A percentile compares a stretch with the other conserved stretches of the same genome.
Conservation (phyloP, 2,797 vertebrate genomes). For the Tokudaia tokunoshimensis region DNA sequence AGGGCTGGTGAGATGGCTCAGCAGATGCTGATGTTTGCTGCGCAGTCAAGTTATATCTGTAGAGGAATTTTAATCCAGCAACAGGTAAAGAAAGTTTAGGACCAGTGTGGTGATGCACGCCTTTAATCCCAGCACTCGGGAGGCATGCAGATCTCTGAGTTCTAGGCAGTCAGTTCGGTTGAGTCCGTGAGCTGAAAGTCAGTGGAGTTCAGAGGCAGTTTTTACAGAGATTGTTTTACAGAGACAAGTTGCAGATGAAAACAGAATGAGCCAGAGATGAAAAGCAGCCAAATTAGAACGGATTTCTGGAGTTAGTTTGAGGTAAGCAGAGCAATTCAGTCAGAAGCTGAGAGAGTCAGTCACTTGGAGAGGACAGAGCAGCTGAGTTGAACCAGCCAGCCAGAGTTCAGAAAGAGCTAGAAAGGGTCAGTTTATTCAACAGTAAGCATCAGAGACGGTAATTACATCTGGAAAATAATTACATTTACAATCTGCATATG, state of each 20-base stretch:
- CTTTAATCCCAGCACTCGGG: neutral
- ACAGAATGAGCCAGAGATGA: neutral
- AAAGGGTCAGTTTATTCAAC: neutral
- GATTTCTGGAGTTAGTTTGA: neutral
- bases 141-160: neutral
- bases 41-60: too few relatives aligned
- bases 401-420: neutral
- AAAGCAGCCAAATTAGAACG: neutral
- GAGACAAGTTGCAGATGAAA: neutral
- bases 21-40: neutral
- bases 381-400: neutral
- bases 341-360: neutral
- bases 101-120: too few relatives aligned
- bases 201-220: neutral
- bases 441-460: neutral
- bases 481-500: neutral
- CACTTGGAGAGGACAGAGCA: neutral
- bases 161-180: neutral
- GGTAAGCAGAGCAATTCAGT: neutral
- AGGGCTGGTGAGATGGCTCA: neutral
- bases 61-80: neutral
- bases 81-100: too few relatives aligned
- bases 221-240: neutral
- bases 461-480: neutral
- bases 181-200: neutral